Base-by-base conservation (phyloP, 2,113 vertebrate genomes). In the Aythya baeri region DNA sequence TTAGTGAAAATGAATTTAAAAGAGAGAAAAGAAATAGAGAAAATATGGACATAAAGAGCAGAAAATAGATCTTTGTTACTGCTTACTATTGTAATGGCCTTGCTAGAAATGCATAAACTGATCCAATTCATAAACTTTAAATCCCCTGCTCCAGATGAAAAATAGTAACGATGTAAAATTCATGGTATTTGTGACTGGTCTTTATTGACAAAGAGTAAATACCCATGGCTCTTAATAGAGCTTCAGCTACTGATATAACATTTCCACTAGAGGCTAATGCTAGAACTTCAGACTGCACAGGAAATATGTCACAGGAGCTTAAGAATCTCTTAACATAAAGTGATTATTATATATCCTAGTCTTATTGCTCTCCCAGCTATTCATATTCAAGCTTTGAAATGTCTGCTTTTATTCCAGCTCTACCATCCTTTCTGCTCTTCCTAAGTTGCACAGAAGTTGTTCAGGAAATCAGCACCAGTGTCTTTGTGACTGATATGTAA, bases 311-410 rank as follows among this genome's bases (percentile, higher is more conserved):
- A 91, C 57, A 92, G 81, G 43, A 82, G 79, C 58, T 83, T 90
- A 91, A 80, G 32, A 2, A 1, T 38, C 55, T 84, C 59, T 89
- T 71, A 78, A 81, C 59, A 46, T 80, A 86, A 95, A 89, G 32
- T 57, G 71, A 82, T 90, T 78, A 81, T 89, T 95, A 67, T 34
- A 75, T 49, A 63, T 50, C 68, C 70, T 78, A 57, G 0, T 63
- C 31, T 81, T 86, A 67, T 23, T 92, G 84, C 81, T 91, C 71
- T 89, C 20, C 25, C 38, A 73, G 80, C 74, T 94, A 86, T 77
- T 86, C 83, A 26, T 27, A 82, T 43, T 66, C 67, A 80, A 71
- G 11, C 88, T 96, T 96, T 94, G 91, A 96, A 96, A 74, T 59
- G n/a, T 13, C 46, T 91, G 57, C 29, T 68, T 94, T 95, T 86